phyloP scores from a whole-genome alignment of 2,113 vertebrate species.

The Sebastes fasciatus region DNA sequence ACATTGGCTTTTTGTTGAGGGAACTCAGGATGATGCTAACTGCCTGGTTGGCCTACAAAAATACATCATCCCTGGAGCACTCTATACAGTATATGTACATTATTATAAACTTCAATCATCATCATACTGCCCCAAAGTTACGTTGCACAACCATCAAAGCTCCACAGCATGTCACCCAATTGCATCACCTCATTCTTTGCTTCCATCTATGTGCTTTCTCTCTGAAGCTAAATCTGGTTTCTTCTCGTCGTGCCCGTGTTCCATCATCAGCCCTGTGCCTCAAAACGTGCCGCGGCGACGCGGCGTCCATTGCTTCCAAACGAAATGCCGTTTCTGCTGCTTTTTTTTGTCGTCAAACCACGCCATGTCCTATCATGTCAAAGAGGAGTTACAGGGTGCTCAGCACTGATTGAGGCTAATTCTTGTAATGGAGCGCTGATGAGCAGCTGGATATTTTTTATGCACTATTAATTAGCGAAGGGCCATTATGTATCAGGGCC shows the following conservation, averaged over 20 bases:
- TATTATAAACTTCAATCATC: no score
- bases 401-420: constrained; percentile 46
- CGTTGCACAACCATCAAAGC: constrained; percentile 20
- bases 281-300: constrained; percentile 9
- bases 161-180: constrained; percentile 53
- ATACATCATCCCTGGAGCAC: no score
- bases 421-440: constrained; percentile 44
- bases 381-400: constrained; percentile 35
- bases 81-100: no score
- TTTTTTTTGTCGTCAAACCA: constrained; percentile 25
- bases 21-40: no score
- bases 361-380: constrained; percentile 2
- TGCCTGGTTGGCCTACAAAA: no score
- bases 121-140: no score
- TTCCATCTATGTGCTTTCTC: constrained; percentile 55
- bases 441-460: constrained; percentile 66
- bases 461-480: constrained; percentile 56
- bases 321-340: constrained; percentile 12
- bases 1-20: no score
- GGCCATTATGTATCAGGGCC: constrained; percentile 45
- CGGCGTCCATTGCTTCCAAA: background rate
- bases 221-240: constrained; percentile 38
- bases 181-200: constrained; percentile 64
- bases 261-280: constrained; percentile 26
- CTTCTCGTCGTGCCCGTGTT: constrained; percentile 21